A percentile compares a stretch with the other conserved stretches of the same genome.
These are phyloP conservation scores for Cygnus buccinator DNA, from an alignment of 2,113 vertebrate genomes.

Conservation along the genomic window DNA sequence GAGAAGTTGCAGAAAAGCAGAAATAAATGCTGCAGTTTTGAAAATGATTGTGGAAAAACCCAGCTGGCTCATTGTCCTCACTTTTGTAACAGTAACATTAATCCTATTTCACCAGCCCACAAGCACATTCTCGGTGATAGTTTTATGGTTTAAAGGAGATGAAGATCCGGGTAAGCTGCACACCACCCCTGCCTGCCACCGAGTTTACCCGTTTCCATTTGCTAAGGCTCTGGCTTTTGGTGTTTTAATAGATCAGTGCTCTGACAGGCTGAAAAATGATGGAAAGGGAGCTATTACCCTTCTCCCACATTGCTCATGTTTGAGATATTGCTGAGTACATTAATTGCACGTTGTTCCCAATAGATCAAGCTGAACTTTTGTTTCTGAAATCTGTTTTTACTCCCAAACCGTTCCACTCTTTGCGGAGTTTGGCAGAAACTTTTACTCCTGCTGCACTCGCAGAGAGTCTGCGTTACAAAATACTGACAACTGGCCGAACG, in stretches of 20 bases:
- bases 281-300: slow-evolving; percentile 67
- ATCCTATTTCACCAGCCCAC: slow-evolving; percentile 56
- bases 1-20: slow-evolving; percentile 66
- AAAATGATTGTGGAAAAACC: slow-evolving; percentile 64
- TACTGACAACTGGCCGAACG: not conserved
- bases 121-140: slow-evolving; percentile 3
- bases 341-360: slow-evolving; percentile 64
- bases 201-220: not conserved
- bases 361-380: slow-evolving; percentile 63
- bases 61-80: slow-evolving; percentile 61
- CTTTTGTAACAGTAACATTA: slow-evolving; percentile 65
- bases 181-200: not conserved
- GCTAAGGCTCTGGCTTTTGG: slow-evolving; percentile 27
- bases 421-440: slow-evolving; percentile 46
- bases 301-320: slow-evolving; percentile 68
- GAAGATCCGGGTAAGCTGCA: not conserved
- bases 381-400: slow-evolving; percentile 65
- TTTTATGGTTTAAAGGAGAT: not conserved
- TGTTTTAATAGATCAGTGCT: slow-evolving; percentile 17
- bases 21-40: slow-evolving; percentile 33
- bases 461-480: slow-evolving; percentile 37
- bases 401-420: slow-evolving; percentile 57
- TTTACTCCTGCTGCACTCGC: slow-evolving; percentile 36
- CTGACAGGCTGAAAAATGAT: slow-evolving; percentile 62
- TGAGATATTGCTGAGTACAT: slow-evolving; percentile 60